Percentiles rank a stretch among this genome's conserved stretches.
Conservation (phyloP, 2,888 invertebrate species). For the Nymphalis urticae region DNA sequence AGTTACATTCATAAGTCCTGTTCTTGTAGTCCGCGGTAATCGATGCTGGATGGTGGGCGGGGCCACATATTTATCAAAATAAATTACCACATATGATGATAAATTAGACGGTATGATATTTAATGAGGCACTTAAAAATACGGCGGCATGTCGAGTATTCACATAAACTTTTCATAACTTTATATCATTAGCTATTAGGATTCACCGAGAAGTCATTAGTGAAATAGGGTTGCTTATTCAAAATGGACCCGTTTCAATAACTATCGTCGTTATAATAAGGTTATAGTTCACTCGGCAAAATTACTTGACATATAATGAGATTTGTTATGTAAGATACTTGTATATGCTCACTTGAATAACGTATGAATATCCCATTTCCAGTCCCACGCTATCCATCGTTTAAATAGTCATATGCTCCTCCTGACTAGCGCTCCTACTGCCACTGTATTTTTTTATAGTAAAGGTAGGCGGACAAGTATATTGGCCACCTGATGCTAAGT, state of each 20-base stretch:
- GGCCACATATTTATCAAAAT: neutral
- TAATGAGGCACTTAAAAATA: constrained; percentile 28
- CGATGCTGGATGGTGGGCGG: neutral
- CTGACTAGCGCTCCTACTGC: too few species aligned
- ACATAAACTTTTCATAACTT: constrained; percentile 33
- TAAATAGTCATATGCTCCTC: too few species aligned
- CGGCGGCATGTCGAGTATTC: constrained; percentile 12
- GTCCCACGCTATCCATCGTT: too few species aligned
- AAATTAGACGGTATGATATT: constrained; percentile 15
- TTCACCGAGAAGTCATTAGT: constrained; percentile 23
- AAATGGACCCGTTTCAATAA: neutral
- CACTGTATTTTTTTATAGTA: too few species aligned
- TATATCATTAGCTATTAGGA: constrained; percentile 29
- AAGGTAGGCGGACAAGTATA: too few species aligned
- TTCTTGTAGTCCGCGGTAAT: neutral
- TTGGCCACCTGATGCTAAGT: too few species aligned
- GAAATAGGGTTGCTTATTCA: constrained; percentile 18
- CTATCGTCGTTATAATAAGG: too few species aligned
- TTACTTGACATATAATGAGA: too few species aligned
- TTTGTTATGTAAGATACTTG: too few species aligned
- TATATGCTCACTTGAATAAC: too few species aligned
- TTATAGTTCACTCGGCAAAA: too few species aligned
- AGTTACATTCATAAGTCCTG: neutral
- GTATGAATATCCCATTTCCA: too few species aligned
- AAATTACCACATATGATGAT: constrained; percentile 14